phyloP scores from a whole-genome alignment of 2,888 invertebrate genomes.

The Bellardia pandia region DNA sequence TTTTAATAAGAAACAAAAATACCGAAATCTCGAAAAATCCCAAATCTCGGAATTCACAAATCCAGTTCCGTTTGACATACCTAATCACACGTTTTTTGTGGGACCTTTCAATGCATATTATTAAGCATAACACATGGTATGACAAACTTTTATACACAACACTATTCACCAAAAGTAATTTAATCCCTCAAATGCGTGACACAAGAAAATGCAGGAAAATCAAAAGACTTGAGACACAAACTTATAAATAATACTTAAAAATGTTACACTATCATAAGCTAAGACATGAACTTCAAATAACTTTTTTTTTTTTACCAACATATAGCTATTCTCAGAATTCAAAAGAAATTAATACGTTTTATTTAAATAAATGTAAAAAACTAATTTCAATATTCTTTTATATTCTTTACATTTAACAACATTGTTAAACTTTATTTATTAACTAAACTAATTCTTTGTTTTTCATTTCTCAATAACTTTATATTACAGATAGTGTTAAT shows the following conservation, averaged over 20 bases:
- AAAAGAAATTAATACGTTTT: neutral
- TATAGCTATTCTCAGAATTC: neutral
- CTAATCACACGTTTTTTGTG: too few relatives aligned
- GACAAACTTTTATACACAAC: too few relatives aligned
- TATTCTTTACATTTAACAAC: slow-evolving; percentile 19
- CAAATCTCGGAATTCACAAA: too few relatives aligned
- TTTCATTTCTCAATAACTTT: neutral
- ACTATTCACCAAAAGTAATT: too few relatives aligned
- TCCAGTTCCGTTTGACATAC: too few relatives aligned
- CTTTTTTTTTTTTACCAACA: too few relatives aligned
- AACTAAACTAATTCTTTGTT: slow-evolving; percentile 19
- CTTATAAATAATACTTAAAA: neutral
- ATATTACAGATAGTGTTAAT: slow-evolving; percentile 70
- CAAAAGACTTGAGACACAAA: slow-evolving; percentile 51
- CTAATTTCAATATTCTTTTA: neutral
- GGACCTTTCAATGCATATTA: too few relatives aligned
- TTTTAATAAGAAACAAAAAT: too few relatives aligned
- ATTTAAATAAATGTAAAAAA: neutral
- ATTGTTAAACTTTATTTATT: neutral
- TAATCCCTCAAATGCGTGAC: neutral
- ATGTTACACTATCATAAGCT: neutral
- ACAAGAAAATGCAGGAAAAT: neutral
- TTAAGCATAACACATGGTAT: too few relatives aligned
- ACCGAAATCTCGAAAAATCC: too few relatives aligned
- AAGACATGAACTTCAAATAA: too few relatives aligned